Evolutionary conservation across 2,797 vertebrate species (phyloP).

Genomic region (Argya squamiceps): DNA sequence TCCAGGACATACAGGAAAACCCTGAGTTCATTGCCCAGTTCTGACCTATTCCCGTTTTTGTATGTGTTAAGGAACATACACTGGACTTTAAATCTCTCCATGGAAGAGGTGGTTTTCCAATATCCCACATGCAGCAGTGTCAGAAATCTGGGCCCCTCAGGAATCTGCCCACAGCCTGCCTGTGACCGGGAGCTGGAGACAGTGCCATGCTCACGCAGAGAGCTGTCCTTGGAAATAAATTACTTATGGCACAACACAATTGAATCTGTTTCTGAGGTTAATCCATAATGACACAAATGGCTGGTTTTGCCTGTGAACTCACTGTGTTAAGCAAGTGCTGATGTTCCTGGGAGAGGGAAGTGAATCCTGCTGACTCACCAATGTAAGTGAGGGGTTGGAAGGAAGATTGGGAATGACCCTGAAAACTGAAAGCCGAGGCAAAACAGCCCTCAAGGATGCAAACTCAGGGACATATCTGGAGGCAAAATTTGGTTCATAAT

Average conservation of each 20-base stretch:
- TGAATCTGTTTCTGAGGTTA: neutral
- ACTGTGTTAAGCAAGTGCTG: neutral
- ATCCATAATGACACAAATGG: neutral
- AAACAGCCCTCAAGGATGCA: neutral
- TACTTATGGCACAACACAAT: neutral
- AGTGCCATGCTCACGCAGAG: neutral
- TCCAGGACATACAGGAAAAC: neutral
- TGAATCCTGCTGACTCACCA: neutral
- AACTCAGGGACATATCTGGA: neutral
- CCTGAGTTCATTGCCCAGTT: neutral
- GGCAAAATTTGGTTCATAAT: neutral
- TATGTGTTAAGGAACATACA: neutral
- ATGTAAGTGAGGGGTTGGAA: rapidly evolving
- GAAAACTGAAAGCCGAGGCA: neutral
- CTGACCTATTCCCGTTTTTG: neutral
- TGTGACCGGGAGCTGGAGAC: rapidly evolving
- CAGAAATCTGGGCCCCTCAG: neutral
- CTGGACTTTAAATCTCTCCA: neutral
- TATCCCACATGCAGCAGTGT: neutral
- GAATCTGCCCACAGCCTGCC: neutral
- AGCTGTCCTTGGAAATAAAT: conserved; percentile 1
- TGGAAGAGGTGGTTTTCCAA: neutral
- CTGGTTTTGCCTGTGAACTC: neutral
- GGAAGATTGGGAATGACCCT: neutral
- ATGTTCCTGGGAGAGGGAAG: neutral